Conservation (phyloP, 2,113 vertebrate species). For the Phylloscopus trochiloides region DNA sequence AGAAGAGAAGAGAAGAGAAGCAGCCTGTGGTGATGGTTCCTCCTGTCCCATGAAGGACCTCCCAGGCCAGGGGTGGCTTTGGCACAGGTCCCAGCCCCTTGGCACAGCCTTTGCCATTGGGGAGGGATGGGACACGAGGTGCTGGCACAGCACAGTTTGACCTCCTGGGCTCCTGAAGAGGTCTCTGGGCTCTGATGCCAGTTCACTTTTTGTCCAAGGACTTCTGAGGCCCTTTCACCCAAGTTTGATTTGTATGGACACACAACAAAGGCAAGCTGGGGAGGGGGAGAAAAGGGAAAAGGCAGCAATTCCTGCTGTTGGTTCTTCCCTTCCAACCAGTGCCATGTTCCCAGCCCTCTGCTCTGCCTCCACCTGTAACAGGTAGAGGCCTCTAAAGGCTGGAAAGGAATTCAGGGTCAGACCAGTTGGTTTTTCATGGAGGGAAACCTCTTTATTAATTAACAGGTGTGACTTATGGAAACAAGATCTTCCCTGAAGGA, state of each 20-base stretch:
- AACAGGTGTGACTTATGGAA: not conserved
- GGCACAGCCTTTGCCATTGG: fast-evolving
- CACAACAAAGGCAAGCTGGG: not conserved
- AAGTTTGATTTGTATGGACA: not conserved
- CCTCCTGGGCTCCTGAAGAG: not conserved
- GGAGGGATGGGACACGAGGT: not conserved
- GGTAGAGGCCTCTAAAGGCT: not conserved
- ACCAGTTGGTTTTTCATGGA: not conserved
- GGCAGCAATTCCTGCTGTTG: not conserved
- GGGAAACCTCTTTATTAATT: not conserved
- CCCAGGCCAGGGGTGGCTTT: not conserved
- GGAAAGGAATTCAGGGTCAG: not conserved
- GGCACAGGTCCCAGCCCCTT: not conserved
- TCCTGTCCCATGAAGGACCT: not conserved
- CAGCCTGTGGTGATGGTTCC: fast-evolving
- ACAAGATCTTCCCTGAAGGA: not conserved
- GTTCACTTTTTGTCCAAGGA: not conserved
- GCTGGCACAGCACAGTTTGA: not conserved
- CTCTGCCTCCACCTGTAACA: not conserved
- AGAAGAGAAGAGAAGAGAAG: not conserved
- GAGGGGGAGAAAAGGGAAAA: not conserved
- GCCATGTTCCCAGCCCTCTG: not conserved
- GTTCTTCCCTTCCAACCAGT: not conserved
- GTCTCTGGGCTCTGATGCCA: not conserved
- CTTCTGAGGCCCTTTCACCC: not conserved